Percentiles rank a stretch among this genome's conserved stretches.
Evolutionary conservation across 2,113 vertebrate genomes (phyloP).

Genomic region (Thunnus maccoyii): DNA sequence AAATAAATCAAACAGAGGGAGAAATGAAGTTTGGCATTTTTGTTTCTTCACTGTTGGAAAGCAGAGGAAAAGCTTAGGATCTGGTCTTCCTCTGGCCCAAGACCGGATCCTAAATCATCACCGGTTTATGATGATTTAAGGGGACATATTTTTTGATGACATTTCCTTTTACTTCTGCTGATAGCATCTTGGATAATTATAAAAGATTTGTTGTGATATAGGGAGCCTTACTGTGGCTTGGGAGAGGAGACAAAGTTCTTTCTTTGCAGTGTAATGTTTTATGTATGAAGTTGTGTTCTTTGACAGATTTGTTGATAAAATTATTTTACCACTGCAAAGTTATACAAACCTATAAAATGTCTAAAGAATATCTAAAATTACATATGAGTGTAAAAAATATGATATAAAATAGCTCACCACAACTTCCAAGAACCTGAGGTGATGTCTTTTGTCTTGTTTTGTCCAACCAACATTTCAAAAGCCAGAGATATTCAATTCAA

Average conservation of each 20-base stretch:
- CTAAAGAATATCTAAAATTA: too few relatives aligned
- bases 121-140: slow-evolving; percentile 1
- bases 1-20: background rate
- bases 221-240: too few relatives aligned
- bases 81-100: background rate
- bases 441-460: too few relatives aligned
- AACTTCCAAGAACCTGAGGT: too few relatives aligned
- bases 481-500: too few relatives aligned
- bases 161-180: background rate
- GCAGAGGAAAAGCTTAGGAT: background rate
- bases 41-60: background rate
- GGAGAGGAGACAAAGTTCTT: background rate
- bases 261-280: too few relatives aligned
- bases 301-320: background rate
- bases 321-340: background rate
- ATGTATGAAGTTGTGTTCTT: too few relatives aligned
- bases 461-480: too few relatives aligned
- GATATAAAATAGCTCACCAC: too few relatives aligned
- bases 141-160: background rate
- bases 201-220: background rate
- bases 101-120: background rate
- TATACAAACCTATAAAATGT: background rate
- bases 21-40: background rate
- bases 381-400: too few relatives aligned
- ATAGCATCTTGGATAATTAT: background rate